Evolutionary conservation across 2,888 invertebrate genomes (phyloP).

Genomic region (Orchestes rusci): DNA sequence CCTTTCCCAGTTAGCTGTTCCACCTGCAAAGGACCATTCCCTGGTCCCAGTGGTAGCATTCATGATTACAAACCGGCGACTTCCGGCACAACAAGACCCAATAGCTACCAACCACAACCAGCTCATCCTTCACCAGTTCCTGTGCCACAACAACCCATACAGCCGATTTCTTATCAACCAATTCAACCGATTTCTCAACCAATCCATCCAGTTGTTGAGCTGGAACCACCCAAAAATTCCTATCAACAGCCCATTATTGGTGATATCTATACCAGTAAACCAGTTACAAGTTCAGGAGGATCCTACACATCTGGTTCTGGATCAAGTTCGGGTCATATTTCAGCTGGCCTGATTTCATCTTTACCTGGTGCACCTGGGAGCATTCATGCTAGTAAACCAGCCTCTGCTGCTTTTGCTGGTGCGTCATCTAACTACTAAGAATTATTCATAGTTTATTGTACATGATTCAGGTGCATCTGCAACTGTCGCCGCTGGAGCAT

Average conservation of each 20-base stretch:
- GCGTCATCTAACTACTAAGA: too few species aligned
- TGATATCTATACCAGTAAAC: slow-evolving; percentile 26
- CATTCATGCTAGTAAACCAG: slow-evolving; percentile 24
- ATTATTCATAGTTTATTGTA: too few species aligned
- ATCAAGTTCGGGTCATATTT: slow-evolving; percentile 8
- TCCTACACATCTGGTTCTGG: not conserved
- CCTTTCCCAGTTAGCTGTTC: slow-evolving; percentile 10
- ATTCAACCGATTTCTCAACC: slow-evolving; percentile 2
- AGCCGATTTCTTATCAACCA: not conserved
- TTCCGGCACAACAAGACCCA: slow-evolving; percentile 1
- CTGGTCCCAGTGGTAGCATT: slow-evolving; percentile 31
- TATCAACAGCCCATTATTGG: too few species aligned
- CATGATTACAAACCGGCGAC: slow-evolving; percentile 28
- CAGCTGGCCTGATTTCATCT: slow-evolving; percentile 15
- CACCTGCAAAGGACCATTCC: slow-evolving; percentile 28
- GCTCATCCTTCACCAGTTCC: not conserved
- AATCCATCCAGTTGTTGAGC: slow-evolving; percentile 10
- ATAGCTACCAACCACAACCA: not conserved
- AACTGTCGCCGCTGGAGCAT: too few species aligned
- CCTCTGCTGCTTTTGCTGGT: slow-evolving; percentile 1
- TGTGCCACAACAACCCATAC: slow-evolving; percentile 1
- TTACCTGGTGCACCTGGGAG: slow-evolving; percentile 27
- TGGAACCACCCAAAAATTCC: too few species aligned
- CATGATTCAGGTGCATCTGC: too few species aligned
- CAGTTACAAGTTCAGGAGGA: slow-evolving; percentile 8